phyloP scores from a whole-genome alignment of 1,140 invertebrate species.

The Trialeurodes vaporariorum region DNA sequence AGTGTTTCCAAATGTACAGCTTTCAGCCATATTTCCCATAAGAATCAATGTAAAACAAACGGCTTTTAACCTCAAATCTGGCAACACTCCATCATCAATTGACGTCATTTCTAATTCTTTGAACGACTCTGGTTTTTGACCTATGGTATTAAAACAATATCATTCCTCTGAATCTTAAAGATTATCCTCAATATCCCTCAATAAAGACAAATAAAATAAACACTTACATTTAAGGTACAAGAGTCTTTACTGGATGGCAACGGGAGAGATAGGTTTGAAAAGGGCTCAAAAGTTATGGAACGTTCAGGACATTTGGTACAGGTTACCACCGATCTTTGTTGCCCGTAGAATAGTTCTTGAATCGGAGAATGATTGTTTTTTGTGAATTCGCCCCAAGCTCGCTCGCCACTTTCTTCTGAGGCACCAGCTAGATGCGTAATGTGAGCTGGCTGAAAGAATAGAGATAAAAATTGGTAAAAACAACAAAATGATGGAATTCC shows the following conservation, averaged over 20 bases:
- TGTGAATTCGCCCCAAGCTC: conserved; percentile 63
- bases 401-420: conserved; percentile 42
- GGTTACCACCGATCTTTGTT: conserved; percentile 68
- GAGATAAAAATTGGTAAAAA: no score
- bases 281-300: conserved; percentile 79
- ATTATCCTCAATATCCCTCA: neutral
- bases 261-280: conserved; percentile 77
- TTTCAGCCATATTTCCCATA: no score
- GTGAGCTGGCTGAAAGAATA: conserved; percentile 19
- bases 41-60: no score
- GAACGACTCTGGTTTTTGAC: no score
- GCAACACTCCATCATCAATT: no score
- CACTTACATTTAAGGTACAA: conserved; percentile 57
- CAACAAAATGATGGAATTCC: no score
- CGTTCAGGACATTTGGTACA: conserved; percentile 61
- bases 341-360: conserved; percentile 72
- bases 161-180: neutral
- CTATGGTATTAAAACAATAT: neutral
- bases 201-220: conserved; percentile 5
- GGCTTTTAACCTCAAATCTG: no score
- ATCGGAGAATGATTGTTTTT: conserved; percentile 65
- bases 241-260: conserved; percentile 45
- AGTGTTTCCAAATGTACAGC: no score
- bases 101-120: no score
- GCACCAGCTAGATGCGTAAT: conserved; percentile 26